These are phyloP conservation scores for Channa argus DNA, from an alignment of 2,113 vertebrate species.

Conservation along the genomic window DNA sequence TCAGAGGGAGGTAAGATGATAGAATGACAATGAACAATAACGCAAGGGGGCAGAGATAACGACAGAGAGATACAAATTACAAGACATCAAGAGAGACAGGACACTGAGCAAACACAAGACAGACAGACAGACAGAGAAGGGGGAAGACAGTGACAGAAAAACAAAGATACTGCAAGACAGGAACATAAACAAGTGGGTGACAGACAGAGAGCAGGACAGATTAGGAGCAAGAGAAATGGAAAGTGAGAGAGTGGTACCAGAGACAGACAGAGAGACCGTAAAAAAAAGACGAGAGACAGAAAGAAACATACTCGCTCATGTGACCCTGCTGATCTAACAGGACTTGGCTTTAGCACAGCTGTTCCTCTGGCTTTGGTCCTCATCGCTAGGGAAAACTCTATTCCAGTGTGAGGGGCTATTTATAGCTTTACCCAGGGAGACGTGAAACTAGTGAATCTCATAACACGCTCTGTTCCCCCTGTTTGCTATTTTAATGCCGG, in stretches of 20 bases:
- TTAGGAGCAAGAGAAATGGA: constrained; percentile 25
- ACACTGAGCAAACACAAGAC: constrained; percentile 25
- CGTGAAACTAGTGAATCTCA: constrained; percentile 71
- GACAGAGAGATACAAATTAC: constrained; percentile 46
- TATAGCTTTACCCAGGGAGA: constrained; percentile 78
- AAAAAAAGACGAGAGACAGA: constrained; percentile 42
- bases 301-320: constrained; percentile 53
- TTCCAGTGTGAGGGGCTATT: constrained; percentile 80
- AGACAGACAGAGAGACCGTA: constrained; percentile 34
- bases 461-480: constrained; percentile 62
- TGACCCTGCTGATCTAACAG: constrained; percentile 77
- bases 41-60: constrained; percentile 35
- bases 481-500: constrained; percentile 78
- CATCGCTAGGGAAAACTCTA: constrained; percentile 82
- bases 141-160: constrained; percentile 10
- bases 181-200: constrained; percentile 37
- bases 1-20: constrained; percentile 10
- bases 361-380: constrained; percentile 78
- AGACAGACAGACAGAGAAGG: constrained; percentile 2
- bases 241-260: constrained; percentile 29
- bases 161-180: constrained; percentile 28
- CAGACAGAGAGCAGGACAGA: constrained; percentile 32
- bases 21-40: constrained; percentile 22
- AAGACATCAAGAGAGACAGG: constrained; percentile 42
- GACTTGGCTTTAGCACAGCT: constrained; percentile 84